A percentile compares a stretch with the other conserved stretches of the same genome.
These are phyloP conservation scores for Cygnus atratus DNA, from an alignment of 2,113 vertebrate species.

Conservation along the genomic window DNA sequence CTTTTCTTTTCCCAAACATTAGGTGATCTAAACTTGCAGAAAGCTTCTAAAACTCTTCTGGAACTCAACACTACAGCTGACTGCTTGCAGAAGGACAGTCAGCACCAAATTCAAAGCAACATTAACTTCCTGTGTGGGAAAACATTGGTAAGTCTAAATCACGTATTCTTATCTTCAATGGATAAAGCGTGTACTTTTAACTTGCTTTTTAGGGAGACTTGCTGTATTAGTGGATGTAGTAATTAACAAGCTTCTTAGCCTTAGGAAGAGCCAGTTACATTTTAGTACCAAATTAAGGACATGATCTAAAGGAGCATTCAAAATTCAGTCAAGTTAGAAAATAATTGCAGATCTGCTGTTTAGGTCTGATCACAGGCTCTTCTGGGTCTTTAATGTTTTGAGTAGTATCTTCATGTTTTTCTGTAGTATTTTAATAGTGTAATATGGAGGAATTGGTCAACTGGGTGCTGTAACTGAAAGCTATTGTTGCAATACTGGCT, in stretches of 20 bases:
- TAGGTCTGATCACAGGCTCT: neutral
- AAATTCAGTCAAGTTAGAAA: neutral
- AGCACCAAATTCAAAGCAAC: constrained; percentile 81
- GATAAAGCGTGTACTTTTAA: neutral
- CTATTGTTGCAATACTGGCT: neutral
- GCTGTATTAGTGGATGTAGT: neutral
- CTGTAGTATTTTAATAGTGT: neutral
- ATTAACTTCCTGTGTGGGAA: constrained; percentile 94
- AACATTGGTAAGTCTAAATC: constrained; percentile 85
- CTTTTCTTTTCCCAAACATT: neutral
- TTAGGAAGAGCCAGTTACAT: neutral
- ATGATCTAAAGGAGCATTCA: neutral
- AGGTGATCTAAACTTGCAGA: constrained; percentile 80
- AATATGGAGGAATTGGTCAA: neutral
- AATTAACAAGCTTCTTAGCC: neutral
- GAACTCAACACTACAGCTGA: constrained; percentile 74
- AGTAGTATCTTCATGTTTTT: neutral
- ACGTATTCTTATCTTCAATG: neutral
- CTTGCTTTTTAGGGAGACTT: neutral
- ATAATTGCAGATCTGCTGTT: neutral
- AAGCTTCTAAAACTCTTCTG: constrained; percentile 75
- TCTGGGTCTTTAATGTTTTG: neutral
- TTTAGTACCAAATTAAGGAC: neutral
- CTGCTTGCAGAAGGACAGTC: constrained; percentile 65
- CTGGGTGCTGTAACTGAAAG: neutral